Evolutionary conservation across 2,888 invertebrate genomes (phyloP).

Genomic region (Oxytorus armatus): DNA sequence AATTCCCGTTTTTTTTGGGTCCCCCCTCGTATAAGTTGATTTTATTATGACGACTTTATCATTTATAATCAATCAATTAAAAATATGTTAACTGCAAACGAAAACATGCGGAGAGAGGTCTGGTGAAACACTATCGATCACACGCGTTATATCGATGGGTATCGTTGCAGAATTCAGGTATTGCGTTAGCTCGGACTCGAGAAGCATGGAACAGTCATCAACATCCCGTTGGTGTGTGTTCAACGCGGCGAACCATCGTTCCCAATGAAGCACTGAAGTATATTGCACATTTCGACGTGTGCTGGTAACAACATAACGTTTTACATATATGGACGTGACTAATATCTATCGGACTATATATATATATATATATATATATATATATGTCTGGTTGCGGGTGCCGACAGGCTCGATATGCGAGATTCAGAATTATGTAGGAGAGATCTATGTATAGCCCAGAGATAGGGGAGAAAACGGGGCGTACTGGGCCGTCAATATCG

Average conservation of each 20-base stretch:
- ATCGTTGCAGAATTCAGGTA: not conserved
- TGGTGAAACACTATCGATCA: not conserved
- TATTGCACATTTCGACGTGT: conserved; percentile 13
- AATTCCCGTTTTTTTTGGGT: too few species aligned
- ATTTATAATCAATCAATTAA: not conserved
- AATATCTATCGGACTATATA: conserved; percentile 1
- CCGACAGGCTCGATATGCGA: conserved; percentile 23
- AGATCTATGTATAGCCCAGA: not conserved
- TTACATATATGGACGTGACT: not conserved
- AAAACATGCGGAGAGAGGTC: not conserved
- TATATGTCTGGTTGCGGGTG: conserved; percentile 11
- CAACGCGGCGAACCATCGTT: conserved; percentile 29
- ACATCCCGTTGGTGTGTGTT: conserved; percentile 25
- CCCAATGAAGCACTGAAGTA: conserved; percentile 36
- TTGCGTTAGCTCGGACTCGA: not conserved
- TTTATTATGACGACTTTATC: not conserved
- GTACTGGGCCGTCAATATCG: conserved; percentile 33
- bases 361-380: too few species aligned
- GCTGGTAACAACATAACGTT: conserved; percentile 7
- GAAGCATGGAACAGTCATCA: conserved; percentile 16
- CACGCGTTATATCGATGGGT: not conserved
- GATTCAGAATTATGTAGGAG: conserved; percentile 25
- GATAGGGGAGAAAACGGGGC: conserved; percentile 13
- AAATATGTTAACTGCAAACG: not conserved
- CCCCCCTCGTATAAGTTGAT: too few species aligned